Conservation (phyloP, 2,113 vertebrate genomes). For the Chloroceryle aenea region DNA sequence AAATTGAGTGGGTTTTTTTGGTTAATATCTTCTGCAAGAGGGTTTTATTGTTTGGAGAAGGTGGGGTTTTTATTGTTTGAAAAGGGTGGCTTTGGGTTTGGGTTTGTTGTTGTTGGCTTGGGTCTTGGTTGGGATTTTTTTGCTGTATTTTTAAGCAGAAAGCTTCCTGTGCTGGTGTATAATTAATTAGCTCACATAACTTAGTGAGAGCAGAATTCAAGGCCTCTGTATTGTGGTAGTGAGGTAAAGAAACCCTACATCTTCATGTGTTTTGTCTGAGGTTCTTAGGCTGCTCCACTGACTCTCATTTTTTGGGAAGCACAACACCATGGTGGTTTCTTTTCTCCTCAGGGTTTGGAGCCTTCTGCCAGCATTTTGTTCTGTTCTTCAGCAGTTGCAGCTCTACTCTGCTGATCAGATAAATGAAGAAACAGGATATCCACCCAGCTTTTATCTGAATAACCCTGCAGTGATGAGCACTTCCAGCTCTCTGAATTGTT, state of each 20-base stretch:
- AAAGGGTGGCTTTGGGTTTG: background rate
- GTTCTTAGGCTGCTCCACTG: background rate
- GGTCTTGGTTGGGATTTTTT: background rate
- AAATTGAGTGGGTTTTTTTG: background rate
- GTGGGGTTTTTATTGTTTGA: background rate
- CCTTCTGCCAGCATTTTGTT: background rate
- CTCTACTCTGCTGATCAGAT: background rate
- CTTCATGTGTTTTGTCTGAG: background rate
- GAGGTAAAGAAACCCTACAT: background rate
- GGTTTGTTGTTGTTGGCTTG: background rate
- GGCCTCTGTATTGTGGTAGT: background rate
- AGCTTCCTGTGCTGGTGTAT: background rate
- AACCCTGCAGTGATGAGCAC: background rate
- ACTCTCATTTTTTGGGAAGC: background rate
- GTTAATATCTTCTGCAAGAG: background rate
- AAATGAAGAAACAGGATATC: constrained; percentile 1
- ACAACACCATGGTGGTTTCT: background rate
- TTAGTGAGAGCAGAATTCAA: background rate
- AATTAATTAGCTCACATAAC: constrained; percentile 4
- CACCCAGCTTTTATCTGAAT: background rate
- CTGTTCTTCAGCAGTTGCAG: background rate
- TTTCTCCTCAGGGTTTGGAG: background rate
- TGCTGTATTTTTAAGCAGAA: background rate
- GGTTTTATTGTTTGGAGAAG: background rate
- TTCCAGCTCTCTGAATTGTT: background rate